Evolutionary conservation across 2,113 vertebrate genomes (phyloP), one percentile per base, ranked within the genome.

Genomic region (Dissostichus mawsoni): DNA sequence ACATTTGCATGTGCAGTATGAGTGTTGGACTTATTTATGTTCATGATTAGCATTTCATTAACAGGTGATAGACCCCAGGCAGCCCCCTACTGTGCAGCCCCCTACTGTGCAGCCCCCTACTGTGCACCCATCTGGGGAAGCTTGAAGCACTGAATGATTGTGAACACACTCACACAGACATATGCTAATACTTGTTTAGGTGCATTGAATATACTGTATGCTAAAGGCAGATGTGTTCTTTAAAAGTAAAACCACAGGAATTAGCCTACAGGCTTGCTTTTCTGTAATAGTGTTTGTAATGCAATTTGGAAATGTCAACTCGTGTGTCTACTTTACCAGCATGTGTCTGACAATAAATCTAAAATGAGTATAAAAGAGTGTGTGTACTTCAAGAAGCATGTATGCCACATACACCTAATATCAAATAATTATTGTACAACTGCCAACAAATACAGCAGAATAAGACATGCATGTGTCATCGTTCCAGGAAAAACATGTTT

Each of bases 41-140:
- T 72, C n/a, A 61, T 41, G 45, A 88, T 85, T 75, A 88, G 62
- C 80, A 88, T 88, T 85, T 88, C 57, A 80, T 83, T 44, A 75
- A 48, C 69, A 90, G 83, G 78, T 84, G 82, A 90, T 74, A 56
- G 63, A 74, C 85, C 78, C 71, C 58, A 64, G 66, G 83, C 77
- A 63, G 20, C 58, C 70, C 76, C 84, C 78, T 82, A 70, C 58
- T 81, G 82, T 70, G 70, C 25, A 12, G n/a, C n/a, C n/a, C n/a
- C n/a, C n/a, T n/a, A n/a, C n/a, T n/a, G n/a, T n/a, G 83, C 77
- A 63, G 20, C 58, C 70, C 76, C 84, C 78, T 82, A 70, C 58
- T 81, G 82, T 70, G 70, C 25, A 12, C 51, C 75, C 76, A 87
- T 86, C 83, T 88, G 83, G 64, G 76, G 67, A 61, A 70, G 58